Evolutionary conservation across 2,888 invertebrate genomes (phyloP), one percentile per base, ranked within the genome.

Genomic region (Metallyticus violacea): DNA sequence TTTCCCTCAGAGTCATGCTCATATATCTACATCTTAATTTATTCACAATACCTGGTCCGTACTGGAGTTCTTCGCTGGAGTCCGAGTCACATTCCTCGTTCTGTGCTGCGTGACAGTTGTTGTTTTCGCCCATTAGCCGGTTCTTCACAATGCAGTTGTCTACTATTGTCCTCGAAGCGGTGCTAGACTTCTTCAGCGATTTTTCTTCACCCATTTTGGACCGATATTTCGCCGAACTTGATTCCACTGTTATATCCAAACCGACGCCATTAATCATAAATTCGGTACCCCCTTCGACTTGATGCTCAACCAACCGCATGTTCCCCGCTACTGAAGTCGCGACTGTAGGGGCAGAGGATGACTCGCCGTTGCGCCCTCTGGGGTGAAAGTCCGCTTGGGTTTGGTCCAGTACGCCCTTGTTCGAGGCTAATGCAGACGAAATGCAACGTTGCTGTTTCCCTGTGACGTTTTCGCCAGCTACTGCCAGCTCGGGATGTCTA

Each of bases 1-100:
- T 94, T 90, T 96, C 96, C n/a, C 97, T 94, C 88, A 97, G 92
- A 9, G 97, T 97, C 89, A 97, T 93, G 91, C 96, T 97, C 88
- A 98, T 94, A 91, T 97, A 98, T 91, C 97, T 96, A 91, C 97
- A 96, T 91, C 97, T 95, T 89, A 98, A 94, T 90, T 96, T 96
- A 90, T 96, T 97, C 77, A 98, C 98, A 90, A 98, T 97, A 87
- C 98, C 97, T 85, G 98, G 98, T 0, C 98, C 98, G 93, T 98
- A 97, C 91, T 96, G 95, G 87, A 97, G 93, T 91, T 97, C 97
- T 92, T 97, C 97, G 89, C 94, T 94, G 85, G 94, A 93, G 90
- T 94, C 94, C 86, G 93, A 93, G 88, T 93, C 92, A 85, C 91
- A 91, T 80, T 92, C 92, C 77, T 91, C 91, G 28, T 90, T 87